Base-by-base conservation (phyloP, 2,113 vertebrate species). In the Tyrannus savana region DNA sequence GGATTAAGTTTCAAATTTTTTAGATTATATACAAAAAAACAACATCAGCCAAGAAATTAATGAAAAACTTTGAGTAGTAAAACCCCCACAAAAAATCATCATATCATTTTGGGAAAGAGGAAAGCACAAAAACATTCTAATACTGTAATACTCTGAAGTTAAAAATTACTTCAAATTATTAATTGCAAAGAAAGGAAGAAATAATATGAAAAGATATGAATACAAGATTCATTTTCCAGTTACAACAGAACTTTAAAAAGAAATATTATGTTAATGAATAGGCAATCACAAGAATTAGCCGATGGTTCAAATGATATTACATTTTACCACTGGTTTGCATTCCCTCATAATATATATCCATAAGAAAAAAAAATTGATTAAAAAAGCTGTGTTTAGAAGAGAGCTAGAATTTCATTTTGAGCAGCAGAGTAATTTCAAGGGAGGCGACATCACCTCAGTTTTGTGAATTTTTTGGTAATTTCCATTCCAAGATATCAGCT, bases 401-500 rank as follows among this genome's bases (percentile, higher is more conserved):
- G n/a, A 73, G 37, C 6, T 3, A 71, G 39, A 56, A 80, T 72
- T 60, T 75, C 2, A 67, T 56, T 91, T 80, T n/a, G 27, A 81
- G 37, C 5, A 81, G 64, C 33, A 80, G 12, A 74, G 10, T 46
- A 33, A 77, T 66, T 87, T 77, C 56, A 76, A 60, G 37, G 28
- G 27, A 79, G n/a, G 33, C 1, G 0, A 4, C 23, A 96, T 97
- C 86, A 99, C 99, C 99, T 99, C 99, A 4, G 98, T 98, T 55
- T 98, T 98, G 84, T 99, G 98, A 93, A 98, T 98, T 93, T 99
- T 99, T 90, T 99, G 99, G 96, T 99, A 99, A 97, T 99, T 98
- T 93, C 98, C 97, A 80, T 99, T 98, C 99, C 99, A 99, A 49
- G 99, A 99, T 84, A 99, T 97, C 81, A 99, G 98, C 92, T 98